Base-by-base conservation (phyloP, 2,888 invertebrate species). In the Hypsopygia costalis region DNA sequence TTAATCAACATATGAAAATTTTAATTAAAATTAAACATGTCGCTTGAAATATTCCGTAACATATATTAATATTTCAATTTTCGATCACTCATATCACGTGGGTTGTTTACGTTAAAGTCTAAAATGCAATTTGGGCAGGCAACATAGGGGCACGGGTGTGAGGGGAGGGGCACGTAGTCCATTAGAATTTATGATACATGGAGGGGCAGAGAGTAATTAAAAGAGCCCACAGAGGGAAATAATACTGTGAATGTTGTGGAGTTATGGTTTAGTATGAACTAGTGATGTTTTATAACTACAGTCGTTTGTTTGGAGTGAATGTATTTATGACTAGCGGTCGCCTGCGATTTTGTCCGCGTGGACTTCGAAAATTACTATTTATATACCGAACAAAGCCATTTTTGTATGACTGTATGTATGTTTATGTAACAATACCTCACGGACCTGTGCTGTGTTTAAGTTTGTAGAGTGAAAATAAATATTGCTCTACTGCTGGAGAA, bases 141-240 rank as follows among this genome's bases (percentile, higher is more conserved):
- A 51, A 44, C 49, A 50, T 47, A 11, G 53, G 61, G 49, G 49
- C 48, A 16, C 16, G 16, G 16, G 16, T 16, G 16, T 2, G 16
- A 63, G 59, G 58, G 54, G 52, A 51, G 50, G 61, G 53, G 49
- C 46, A 51, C 50, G 37, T 56, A 70, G 69, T 80, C 76, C 81
- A 82, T 83, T 85, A 82, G 77, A 82, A 82, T 85, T 83, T 83
- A 83, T 83, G 83, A 82, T 74, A 79, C 79, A 77, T 78, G 70
- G 64, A 62, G 67, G 72, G 68, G 68, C 69, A 65, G 64, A 63
- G 68, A 62, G 81, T 82, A 83, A 85, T 85, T 83, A 83, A 81
- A 80, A 81, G 79, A 76, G 76, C 67, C 79, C 79, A 62, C 77
- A 57, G 73, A 75, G 80, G 71, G 70, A 72, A 64, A 75, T 74